A percentile compares a stretch with the other conserved stretches of the same genome.
These are phyloP conservation scores for Galendromus occidentalis DNA, from an alignment of 1,140 invertebrate genomes.

Conservation along the genomic window DNA sequence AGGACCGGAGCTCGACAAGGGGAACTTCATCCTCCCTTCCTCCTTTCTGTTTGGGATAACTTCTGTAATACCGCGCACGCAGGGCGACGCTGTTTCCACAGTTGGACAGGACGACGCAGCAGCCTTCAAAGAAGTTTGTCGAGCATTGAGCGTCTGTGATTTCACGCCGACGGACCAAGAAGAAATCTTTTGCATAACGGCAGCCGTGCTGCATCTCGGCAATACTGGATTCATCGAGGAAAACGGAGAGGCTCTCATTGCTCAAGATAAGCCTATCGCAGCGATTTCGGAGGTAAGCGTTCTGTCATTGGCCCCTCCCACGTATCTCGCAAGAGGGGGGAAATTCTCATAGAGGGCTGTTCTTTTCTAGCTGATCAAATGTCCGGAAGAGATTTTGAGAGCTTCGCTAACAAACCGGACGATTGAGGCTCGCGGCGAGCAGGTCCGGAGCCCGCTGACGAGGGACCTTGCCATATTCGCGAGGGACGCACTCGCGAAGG, in stretches of 20 bases:
- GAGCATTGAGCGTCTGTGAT: conserved; percentile 23
- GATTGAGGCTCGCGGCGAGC: conserved; percentile 59
- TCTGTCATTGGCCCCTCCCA: background rate
- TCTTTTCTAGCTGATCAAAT: conserved; percentile 43
- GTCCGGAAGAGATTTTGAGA: conserved; percentile 38
- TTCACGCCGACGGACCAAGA: background rate
- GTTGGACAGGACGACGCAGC: background rate
- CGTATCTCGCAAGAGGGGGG: background rate
- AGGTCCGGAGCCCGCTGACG: conserved; percentile 33
- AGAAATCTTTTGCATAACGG: conserved; percentile 26
- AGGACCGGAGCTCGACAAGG: too few relatives aligned
- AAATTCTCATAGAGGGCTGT: background rate
- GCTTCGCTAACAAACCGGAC: conserved; percentile 57
- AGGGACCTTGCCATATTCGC: conserved; percentile 55
- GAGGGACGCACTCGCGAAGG: conserved; percentile 62
- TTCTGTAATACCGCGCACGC: too few relatives aligned
- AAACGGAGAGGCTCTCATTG: conserved; percentile 22
- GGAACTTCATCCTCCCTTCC: too few relatives aligned
- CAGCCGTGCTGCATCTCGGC: conserved; percentile 29
- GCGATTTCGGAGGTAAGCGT: conserved; percentile 21
- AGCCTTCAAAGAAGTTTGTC: conserved; percentile 20
- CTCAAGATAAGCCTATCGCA: conserved; percentile 20
- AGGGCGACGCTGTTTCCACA: background rate
- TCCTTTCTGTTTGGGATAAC: too few relatives aligned
- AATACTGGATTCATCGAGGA: conserved; percentile 27